These are phyloP conservation scores for Galendromus occidentalis DNA, from an alignment of 1,140 invertebrate species.

Conservation along the genomic window DNA sequence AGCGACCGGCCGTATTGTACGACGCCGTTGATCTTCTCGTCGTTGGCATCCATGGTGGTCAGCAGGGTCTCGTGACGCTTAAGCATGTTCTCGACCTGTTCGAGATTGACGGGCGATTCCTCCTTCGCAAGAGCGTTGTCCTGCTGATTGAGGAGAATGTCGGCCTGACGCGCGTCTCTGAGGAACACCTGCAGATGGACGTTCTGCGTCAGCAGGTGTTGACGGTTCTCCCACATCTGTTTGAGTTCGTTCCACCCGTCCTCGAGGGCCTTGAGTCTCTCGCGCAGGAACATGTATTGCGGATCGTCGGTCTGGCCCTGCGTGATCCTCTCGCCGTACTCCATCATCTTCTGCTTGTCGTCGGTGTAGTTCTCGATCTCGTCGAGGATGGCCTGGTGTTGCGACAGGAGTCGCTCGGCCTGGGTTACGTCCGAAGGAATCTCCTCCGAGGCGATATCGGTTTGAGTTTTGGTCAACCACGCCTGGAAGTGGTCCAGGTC, in stretches of 20 bases:
- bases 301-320: slow-evolving; percentile 56
- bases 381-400: slow-evolving; percentile 87
- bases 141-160: slow-evolving; percentile 90
- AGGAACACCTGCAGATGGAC: slow-evolving; percentile 86
- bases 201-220: slow-evolving; percentile 78
- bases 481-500: slow-evolving; percentile 98
- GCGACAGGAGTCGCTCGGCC: slow-evolving; percentile 83
- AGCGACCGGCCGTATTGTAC: slow-evolving; percentile 76
- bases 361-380: slow-evolving; percentile 98
- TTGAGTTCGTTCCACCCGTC: slow-evolving; percentile 97
- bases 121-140: slow-evolving; percentile 86
- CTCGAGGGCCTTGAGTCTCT: slow-evolving; percentile 84
- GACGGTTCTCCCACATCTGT: slow-evolving; percentile 98
- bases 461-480: slow-evolving; percentile 95
- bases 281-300: slow-evolving; percentile 95
- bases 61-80: slow-evolving; percentile 96
- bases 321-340: slow-evolving; percentile 86
- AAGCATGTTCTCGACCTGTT: slow-evolving; percentile 89
- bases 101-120: slow-evolving; percentile 76
- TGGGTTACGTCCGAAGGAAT: slow-evolving; percentile 86
- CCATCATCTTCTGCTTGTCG: slow-evolving; percentile 97
- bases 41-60: slow-evolving; percentile 98
- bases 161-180: slow-evolving; percentile 87
- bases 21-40: slow-evolving; percentile 93
- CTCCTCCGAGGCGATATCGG: slow-evolving; percentile 91